Conservation (phyloP, 2,888 invertebrate species). For the Leptopterna dolabrata region DNA sequence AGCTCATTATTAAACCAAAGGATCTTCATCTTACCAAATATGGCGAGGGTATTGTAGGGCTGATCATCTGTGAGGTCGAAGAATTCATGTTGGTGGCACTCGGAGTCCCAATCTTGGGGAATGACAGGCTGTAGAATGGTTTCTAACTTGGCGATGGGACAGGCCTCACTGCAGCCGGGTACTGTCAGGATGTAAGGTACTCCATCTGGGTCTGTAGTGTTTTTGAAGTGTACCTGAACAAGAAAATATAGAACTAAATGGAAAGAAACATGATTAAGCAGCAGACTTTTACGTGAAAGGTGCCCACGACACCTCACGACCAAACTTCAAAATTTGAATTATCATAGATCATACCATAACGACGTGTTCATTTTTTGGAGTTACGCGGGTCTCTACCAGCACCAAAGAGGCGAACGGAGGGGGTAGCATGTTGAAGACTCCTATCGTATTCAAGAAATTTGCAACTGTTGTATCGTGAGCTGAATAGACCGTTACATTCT, state of each 20-base stretch:
- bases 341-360: constrained; percentile 54
- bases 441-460: constrained; percentile 74
- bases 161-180: constrained; percentile 66
- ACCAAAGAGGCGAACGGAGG: constrained; percentile 76
- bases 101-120: constrained; percentile 58
- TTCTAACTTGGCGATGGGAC: constrained; percentile 52
- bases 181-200: constrained; percentile 65
- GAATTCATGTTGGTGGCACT: constrained; percentile 56
- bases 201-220: constrained; percentile 29
- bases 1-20: no score
- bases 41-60: constrained; percentile 59
- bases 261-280: not conserved
- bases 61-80: constrained; percentile 58
- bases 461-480: constrained; percentile 81
- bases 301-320: not conserved
- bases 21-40: constrained; percentile 60
- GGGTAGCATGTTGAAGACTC: constrained; percentile 75
- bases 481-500: constrained; percentile 75
- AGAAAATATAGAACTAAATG: not conserved
- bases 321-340: no score
- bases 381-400: constrained; percentile 73
- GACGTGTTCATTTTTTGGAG: constrained; percentile 32
- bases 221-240: constrained; percentile 54
- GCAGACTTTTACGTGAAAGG: not conserved
- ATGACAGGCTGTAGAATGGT: constrained; percentile 39